Base-by-base conservation (phyloP, 2,113 vertebrate genomes). In the Perca fluviatilis region DNA sequence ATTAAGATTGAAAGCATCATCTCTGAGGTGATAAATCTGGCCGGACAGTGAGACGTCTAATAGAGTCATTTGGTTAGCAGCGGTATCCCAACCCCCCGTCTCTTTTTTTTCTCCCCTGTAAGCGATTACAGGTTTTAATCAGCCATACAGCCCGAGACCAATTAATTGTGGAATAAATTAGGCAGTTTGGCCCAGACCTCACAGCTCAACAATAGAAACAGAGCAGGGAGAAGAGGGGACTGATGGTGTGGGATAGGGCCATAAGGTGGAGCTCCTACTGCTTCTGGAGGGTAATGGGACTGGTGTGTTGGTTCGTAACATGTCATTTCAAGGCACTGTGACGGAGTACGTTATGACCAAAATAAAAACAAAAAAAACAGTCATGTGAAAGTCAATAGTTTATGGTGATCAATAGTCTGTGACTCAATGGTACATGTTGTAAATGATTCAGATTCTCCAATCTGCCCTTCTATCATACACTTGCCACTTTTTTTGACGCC, bases 51-150 rank as follows among this genome's bases (percentile, higher is more conserved):
- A 87, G 68, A 83, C 15, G 18, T 71, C 86, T 91, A 77, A 91
- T 87, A 65, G 36, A 76, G 74, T 87, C 68, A 75, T 90, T 86
- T 83, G 73, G 77, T 77, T 60, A 58, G 79, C 76, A 70, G 86
- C 56, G 5, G 67, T 76, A 58, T 47, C 27, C 83, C 74, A 51
- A 7, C 63, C 78, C 83, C 57, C 53, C 25, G 16, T 65, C 77
- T 75, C 65, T 77, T 85, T 81, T 33, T 33, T 40, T 43, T 63
- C 77, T 68, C 79, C 79, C 84, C 78, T 70, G 68, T 85, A 91
- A 86, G 83, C 64, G 83, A 93, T 94, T 94, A 91, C 84, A 91
- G 87, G 89, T 90, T 94, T 92, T 92, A 94, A 94, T 94, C 91
- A 94, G 88, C 85, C 82, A 70, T 89, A 89, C 80, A 86, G 86